Evolutionary conservation across 92 coral and sea anemone genomes (phyloP), one percentile per base, ranked within the genome.

Genomic region (Epizoanthus ramosus): DNA sequence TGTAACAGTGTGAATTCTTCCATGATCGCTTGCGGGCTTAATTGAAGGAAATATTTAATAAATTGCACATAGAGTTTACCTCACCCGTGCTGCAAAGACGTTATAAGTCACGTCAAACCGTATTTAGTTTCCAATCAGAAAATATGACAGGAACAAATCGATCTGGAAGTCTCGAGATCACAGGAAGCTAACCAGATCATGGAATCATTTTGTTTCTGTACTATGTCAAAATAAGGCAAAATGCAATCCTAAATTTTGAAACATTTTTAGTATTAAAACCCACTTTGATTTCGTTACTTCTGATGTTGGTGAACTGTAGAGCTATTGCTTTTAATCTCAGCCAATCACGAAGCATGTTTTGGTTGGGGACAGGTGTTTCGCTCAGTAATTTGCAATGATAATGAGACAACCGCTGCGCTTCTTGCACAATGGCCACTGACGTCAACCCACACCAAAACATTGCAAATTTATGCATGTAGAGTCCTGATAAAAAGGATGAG

Each of bases 361-460:
- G 15, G 71, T 16, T 21, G 52, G 50, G 63, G 60, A 77, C 82
- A 77, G 82, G 82, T 77, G 82, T 19, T 77, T 77, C 45, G 19
- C 41, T 37, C 71, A 41, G 22, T 61, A 61, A 77, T 77, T 77
- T 77, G 82, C 82, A 77, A 77, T 77, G 71, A 60, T 77, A 77
- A 77, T 77, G 69, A 7, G 53, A 37, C 21, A 56, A 60, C 70
- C 82, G 71, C 82, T 61, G 71, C 50, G 43, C 47, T 77, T 56
- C 71, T 60, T 41, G 50, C 68, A 79, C 91, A 88, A 88, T 84
- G 79, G 72, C 9, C 37, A 2, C 59, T 84, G 88, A 88, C 91
- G 91, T 88, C 88, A 88, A 59, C 65, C 23, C 70, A 23, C 81
- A 75, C 75, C 73, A 85, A 79, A 88, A 88, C 91, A 88, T 72